phyloP scores from a whole-genome alignment of 2,888 invertebrate genomes.

The Erebia aethiops region DNA sequence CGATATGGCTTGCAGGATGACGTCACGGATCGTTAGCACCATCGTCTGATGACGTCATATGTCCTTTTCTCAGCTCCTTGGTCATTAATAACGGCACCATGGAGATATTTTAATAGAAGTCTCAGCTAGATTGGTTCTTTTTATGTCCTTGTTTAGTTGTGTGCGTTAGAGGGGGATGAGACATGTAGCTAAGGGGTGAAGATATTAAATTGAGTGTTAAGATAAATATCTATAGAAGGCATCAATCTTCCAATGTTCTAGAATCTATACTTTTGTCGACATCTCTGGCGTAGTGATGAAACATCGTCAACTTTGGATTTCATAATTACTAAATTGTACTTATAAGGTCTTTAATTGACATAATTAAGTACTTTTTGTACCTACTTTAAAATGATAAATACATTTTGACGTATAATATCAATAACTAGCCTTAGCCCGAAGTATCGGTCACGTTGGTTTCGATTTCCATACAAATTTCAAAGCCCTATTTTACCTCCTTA shows the following conservation, averaged over 20 bases:
- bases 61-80: slow-evolving; percentile 59
- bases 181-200: background rate
- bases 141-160: background rate
- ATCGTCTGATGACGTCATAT: slow-evolving; percentile 70
- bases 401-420: too few species aligned
- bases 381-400: too few species aligned
- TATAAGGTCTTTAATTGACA: too few species aligned
- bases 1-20: slow-evolving; percentile 61
- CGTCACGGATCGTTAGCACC: slow-evolving; percentile 75
- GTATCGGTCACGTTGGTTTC: too few species aligned
- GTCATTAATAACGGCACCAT: slow-evolving; percentile 39
- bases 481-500: too few species aligned
- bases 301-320: background rate
- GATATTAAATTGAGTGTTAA: background rate
- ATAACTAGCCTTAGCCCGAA: too few species aligned
- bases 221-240: background rate
- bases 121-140: slow-evolving; percentile 28
- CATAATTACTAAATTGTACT: too few species aligned
- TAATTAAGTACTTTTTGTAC: too few species aligned
- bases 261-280: background rate
- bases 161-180: background rate
- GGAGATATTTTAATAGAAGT: slow-evolving; percentile 35
- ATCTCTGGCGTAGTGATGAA: background rate
- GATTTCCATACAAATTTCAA: too few species aligned
- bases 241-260: too few species aligned